These are phyloP conservation scores for Adrianichthys oophorus DNA, from an alignment of 2,797 vertebrate genomes.

Conservation along the genomic window DNA sequence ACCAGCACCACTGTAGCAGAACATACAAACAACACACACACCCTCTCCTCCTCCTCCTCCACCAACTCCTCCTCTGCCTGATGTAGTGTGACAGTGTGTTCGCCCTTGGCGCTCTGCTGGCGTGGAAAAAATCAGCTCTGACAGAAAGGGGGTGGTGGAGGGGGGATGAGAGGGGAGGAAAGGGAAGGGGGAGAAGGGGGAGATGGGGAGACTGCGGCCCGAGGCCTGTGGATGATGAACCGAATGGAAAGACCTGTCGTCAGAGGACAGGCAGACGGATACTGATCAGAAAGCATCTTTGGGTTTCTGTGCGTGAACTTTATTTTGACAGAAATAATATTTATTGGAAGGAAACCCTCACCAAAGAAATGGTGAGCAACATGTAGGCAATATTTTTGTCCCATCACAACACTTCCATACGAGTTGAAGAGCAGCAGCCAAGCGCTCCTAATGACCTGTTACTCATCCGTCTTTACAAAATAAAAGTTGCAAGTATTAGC, in stretches of 20 bases:
- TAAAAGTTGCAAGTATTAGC: no score
- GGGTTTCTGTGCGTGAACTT: no score
- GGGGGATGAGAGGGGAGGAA: slow-evolving; percentile 9
- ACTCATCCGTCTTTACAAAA: no score
- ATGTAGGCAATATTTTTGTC: no score
- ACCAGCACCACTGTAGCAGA: slow-evolving; percentile 22
- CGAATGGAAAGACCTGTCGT: slow-evolving; percentile 38
- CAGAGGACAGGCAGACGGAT: background rate
- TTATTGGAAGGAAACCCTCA: no score
- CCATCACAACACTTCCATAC: no score
- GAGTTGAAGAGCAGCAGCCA: no score
- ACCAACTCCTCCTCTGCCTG: slow-evolving; percentile 60
- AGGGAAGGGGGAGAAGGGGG: slow-evolving; percentile 5
- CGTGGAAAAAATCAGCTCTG: slow-evolving; percentile 83
- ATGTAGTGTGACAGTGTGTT: slow-evolving; percentile 81
- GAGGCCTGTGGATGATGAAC: slow-evolving; percentile 76
- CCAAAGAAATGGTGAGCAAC: no score
- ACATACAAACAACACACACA: background rate
- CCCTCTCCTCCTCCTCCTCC: slow-evolving; percentile 24
- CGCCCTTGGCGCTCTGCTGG: slow-evolving; percentile 79
- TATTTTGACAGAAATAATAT: no score
- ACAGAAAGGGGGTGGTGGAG: slow-evolving; percentile 76
- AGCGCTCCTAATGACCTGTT: no score
- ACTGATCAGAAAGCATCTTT: no score
- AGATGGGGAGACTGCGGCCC: slow-evolving; percentile 52